A percentile compares a stretch with the other conserved stretches of the same genome.
phyloP scores from a whole-genome alignment of 2,888 invertebrate genomes.

The Drosophila pseudotakahashii region DNA sequence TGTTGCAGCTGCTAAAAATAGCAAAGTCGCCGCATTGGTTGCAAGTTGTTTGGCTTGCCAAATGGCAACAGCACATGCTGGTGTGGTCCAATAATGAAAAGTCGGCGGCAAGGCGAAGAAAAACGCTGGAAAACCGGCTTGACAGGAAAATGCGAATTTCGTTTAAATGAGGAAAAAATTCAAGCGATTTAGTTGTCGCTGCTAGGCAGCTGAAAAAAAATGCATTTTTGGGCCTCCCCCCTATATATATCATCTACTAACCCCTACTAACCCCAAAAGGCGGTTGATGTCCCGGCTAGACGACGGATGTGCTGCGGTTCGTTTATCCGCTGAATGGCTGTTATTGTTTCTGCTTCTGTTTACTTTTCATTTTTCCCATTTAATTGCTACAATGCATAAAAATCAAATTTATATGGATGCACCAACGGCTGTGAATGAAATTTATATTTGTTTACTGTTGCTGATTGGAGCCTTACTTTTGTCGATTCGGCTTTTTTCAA shows the following conservation, averaged over 20 bases:
- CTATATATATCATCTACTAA: background rate
- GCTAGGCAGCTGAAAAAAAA: conserved; percentile 27
- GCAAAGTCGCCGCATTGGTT: conserved; percentile 58
- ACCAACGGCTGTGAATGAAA: conserved; percentile 29
- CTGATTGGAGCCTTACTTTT: conserved; percentile 11
- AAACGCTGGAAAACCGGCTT: conserved; percentile 66
- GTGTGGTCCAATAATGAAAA: conserved; percentile 72
- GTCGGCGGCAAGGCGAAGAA: conserved; percentile 39
- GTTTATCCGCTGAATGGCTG: conserved; percentile 9
- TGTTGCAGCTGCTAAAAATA: conserved; percentile 68
- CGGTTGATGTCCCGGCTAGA: conserved; percentile 15
- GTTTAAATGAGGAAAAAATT: conserved; percentile 74
- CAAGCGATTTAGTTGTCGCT: conserved; percentile 53
- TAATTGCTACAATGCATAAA: conserved; percentile 38
- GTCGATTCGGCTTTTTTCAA: conserved; percentile 26
- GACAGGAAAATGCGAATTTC: conserved; percentile 75
- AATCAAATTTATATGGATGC: conserved; percentile 38
- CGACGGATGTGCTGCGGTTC: conserved; percentile 5
- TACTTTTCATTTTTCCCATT: conserved; percentile 18
- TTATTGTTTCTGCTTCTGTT: conserved; percentile 15
- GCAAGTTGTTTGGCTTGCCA: conserved; percentile 70
- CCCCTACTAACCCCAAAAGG: conserved; percentile 29
- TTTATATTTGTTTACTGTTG: conserved; percentile 38
- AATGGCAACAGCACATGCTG: conserved; percentile 43
- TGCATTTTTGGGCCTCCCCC: conserved; percentile 28